Percentiles rank a stretch among this genome's conserved stretches.
Conservation (phyloP, 2,797 vertebrate species). For the Austrolebias charrua region DNA sequence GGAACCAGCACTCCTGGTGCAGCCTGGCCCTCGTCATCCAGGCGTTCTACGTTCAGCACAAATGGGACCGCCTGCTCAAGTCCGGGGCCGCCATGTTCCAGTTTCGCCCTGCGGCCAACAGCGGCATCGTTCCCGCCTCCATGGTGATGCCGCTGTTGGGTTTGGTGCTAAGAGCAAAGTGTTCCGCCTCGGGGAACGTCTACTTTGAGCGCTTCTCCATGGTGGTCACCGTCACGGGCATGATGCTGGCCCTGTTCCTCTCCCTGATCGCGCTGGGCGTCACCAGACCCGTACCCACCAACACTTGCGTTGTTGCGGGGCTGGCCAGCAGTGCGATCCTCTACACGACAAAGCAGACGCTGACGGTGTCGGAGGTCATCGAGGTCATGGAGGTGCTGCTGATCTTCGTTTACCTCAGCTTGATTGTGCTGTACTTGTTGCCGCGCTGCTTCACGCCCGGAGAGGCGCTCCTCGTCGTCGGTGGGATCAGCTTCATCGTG, state of each 20-base stretch:
- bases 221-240: conserved; percentile 89
- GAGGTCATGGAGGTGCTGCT: conserved; percentile 95
- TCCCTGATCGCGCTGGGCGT: conserved; percentile 91
- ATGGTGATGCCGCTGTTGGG: conserved; percentile 94
- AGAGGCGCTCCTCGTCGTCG: conserved; percentile 89
- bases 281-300: conserved; percentile 91
- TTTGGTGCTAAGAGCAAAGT: conserved; percentile 85
- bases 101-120: conserved; percentile 88
- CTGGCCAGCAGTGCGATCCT: conserved; percentile 86
- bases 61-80: conserved; percentile 92
- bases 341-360: conserved; percentile 91
- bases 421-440: conserved; percentile 92
- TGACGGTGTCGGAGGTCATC: conserved; percentile 94
- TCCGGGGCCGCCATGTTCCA: conserved; percentile 90
- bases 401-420: conserved; percentile 96
- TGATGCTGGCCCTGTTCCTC: conserved; percentile 93
- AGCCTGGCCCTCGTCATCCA: conserved; percentile 87
- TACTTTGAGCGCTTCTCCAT: conserved; percentile 91
- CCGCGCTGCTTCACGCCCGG: conserved; percentile 95
- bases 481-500: conserved; percentile 90
- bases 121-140: conserved; percentile 91
- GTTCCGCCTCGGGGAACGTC: conserved; percentile 84
- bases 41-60: conserved; percentile 94
- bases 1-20: conserved; percentile 97
- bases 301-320: conserved; percentile 91